Base-by-base conservation (phyloP, 2,888 invertebrate species). In the Bombyx huttoni region DNA sequence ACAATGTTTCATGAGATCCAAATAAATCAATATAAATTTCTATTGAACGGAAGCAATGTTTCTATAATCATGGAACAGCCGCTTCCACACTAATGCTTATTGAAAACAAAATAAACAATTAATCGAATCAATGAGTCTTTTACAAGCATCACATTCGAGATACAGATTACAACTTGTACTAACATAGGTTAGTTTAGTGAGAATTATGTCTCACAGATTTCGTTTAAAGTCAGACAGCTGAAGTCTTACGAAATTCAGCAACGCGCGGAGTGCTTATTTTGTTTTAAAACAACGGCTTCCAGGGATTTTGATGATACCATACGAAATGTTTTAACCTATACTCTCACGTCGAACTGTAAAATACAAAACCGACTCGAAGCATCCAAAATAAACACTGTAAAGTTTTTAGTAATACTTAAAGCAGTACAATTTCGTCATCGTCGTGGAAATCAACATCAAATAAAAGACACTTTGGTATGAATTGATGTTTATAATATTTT, bases 241-340 rank as follows among this genome's bases (percentile, higher is more conserved):
- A 40, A 12, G 12, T 46, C 34, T 50, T 34, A 9, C 13, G 46
- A n/a, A 34, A 50, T 40, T 10, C 40, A 1, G 40, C 8, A 40
- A 40, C 40, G 40, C 8, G 40, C 7, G 8, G 40, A 40, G 8
- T 40, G 13, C 46, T 10, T 50, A 49, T 53, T 50, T 49, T n/a
- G 47, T 53, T 51, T 52, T 40, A 49, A 51, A 53, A 50, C 45
- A 47, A 46, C 45, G 49, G 54, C 52, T 60, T 57, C 59, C 53
- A 53, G 57, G 55, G 53, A 62, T 62, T 53, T 54, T 51, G 47
- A 40, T 50, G 59, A 54, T 51, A 63, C 60, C 70, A 72, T 68
- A 65, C 62, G 71, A 60, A 59, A 61, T 59, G 58, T 63, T 67
- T 69, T 69, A 68, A 69, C 72, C 69, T 64, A 69, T 70, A 73